Evolutionary conservation across 2,888 invertebrate species (phyloP).

Genomic region (Uloborus plumipes): DNA sequence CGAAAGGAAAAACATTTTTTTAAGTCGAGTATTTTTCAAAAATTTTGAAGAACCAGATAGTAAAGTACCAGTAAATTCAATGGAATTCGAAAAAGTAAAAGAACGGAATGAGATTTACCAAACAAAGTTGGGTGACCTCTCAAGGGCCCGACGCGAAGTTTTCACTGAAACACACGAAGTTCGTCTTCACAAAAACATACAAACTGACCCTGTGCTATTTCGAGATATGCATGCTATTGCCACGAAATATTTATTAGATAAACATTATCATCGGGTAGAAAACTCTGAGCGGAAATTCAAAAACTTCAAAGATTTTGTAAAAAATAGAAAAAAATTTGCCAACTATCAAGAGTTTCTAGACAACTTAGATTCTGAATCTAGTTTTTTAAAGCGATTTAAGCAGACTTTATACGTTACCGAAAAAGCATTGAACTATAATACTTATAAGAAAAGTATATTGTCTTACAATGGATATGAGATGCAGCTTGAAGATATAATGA

Average conservation of each 20-base stretch:
- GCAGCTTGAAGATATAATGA: conserved; percentile 3
- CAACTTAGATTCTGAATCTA: conserved; percentile 13
- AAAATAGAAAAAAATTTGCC: conserved; percentile 29
- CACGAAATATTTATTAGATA: conserved; percentile 30
- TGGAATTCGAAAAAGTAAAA: conserved; percentile 32
- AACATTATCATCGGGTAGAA: conserved; percentile 28
- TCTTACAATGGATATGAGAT: conserved; percentile 10
- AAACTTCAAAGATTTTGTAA: conserved; percentile 25
- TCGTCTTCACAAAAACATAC: conserved; percentile 4
- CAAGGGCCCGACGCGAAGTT: not conserved
- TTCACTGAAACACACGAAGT: conserved; percentile 4
- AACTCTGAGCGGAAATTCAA: conserved; percentile 6
- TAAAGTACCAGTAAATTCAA: conserved; percentile 31
- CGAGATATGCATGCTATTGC: conserved; percentile 19
- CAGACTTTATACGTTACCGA: conserved; percentile 42
- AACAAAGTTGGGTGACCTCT: not conserved
- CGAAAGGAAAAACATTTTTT: conserved; percentile 45
- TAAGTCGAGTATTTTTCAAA: conserved; percentile 30
- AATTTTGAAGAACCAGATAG: conserved; percentile 40
- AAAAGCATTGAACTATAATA: conserved; percentile 45
- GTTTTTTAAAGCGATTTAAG: conserved; percentile 19
- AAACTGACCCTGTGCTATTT: conserved; percentile 25
- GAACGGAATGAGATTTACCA: conserved; percentile 33
- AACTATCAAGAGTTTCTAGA: conserved; percentile 33
- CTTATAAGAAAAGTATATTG: conserved; percentile 36